phyloP scores from a whole-genome alignment of 2,888 invertebrate genomes.

The Slavum lentiscoides region DNA sequence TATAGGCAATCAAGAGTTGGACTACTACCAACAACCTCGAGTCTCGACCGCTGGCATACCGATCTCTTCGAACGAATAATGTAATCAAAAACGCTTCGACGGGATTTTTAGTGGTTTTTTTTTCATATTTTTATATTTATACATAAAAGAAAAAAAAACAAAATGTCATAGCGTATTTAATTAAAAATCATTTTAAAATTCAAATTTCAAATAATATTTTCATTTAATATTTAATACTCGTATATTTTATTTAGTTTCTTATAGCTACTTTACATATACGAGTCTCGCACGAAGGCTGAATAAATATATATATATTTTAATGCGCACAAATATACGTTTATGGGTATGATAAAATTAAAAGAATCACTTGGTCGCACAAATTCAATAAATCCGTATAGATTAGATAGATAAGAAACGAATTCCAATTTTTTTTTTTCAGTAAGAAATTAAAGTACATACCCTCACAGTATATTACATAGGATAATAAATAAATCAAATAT shows the following conservation, averaged over 20 bases:
- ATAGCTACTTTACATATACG: neutral
- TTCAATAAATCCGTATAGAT: too few species aligned
- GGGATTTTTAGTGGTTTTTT: neutral
- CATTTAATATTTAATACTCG: neutral
- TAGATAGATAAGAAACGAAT: too few species aligned
- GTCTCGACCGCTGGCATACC: neutral
- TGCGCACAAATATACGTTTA: neutral
- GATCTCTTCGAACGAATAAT: neutral
- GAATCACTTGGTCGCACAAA: neutral
- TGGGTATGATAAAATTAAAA: neutral
- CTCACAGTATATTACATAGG: too few species aligned
- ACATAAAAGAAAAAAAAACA: neutral
- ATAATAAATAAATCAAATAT: too few species aligned
- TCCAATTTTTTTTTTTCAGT: too few species aligned
- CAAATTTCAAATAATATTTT: neutral
- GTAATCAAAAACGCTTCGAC: neutral
- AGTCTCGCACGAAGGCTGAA: too few species aligned
- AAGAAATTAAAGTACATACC: too few species aligned
- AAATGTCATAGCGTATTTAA: constrained; percentile 22
- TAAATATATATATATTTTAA: too few species aligned
- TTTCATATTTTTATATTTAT: neutral
- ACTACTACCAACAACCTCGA: constrained; percentile 11
- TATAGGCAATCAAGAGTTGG: neutral
- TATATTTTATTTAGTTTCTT: neutral
- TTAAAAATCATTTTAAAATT: constrained; percentile 7